Percentiles rank a stretch among this genome's conserved stretches.
phyloP scores from a whole-genome alignment of 2,113 vertebrate genomes.

The Oostethus manadensis region DNA sequence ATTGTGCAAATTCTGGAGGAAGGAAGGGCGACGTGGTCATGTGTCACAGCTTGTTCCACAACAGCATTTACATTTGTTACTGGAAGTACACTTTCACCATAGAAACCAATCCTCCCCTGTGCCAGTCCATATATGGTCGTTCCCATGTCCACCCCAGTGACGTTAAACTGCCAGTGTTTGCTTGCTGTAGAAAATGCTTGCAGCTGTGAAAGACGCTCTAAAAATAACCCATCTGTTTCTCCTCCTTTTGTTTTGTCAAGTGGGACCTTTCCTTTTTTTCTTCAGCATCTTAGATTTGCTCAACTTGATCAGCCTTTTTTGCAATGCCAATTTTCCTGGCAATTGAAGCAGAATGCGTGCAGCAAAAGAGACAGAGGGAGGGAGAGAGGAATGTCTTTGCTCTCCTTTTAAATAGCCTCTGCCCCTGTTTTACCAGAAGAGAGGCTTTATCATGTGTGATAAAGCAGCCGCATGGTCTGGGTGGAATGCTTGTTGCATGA shows the following conservation, averaged over 20 bases:
- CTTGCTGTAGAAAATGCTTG: conserved; percentile 30
- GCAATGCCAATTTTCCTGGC: conserved; percentile 69
- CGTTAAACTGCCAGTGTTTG: conserved; percentile 19
- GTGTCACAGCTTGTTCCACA: conserved; percentile 45
- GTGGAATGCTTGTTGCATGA: conserved; percentile 69
- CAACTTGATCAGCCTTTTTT: conserved; percentile 59
- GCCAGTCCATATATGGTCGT: conserved; percentile 25
- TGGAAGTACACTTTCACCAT: conserved; percentile 15
- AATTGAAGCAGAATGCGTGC: conserved; percentile 67
- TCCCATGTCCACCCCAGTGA: background rate
- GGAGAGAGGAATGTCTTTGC: conserved; percentile 34
- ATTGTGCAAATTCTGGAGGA: conserved; percentile 2
- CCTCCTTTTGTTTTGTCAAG: conserved; percentile 49
- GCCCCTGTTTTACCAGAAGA: conserved; percentile 45
- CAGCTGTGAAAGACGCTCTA: conserved; percentile 44
- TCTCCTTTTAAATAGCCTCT: conserved; percentile 35
- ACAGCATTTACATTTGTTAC: conserved; percentile 9
- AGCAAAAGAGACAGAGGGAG: conserved; percentile 13
- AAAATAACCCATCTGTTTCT: conserved; percentile 49
- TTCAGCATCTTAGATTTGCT: conserved; percentile 53
- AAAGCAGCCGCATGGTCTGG: conserved; percentile 55
- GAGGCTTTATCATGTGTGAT: conserved; percentile 69
- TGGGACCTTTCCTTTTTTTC: conserved; percentile 44
- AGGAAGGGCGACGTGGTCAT: background rate
- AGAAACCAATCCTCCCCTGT: conserved; percentile 18